Conservation (phyloP, 2,113 vertebrate genomes). For the Cercocebus atys region DNA sequence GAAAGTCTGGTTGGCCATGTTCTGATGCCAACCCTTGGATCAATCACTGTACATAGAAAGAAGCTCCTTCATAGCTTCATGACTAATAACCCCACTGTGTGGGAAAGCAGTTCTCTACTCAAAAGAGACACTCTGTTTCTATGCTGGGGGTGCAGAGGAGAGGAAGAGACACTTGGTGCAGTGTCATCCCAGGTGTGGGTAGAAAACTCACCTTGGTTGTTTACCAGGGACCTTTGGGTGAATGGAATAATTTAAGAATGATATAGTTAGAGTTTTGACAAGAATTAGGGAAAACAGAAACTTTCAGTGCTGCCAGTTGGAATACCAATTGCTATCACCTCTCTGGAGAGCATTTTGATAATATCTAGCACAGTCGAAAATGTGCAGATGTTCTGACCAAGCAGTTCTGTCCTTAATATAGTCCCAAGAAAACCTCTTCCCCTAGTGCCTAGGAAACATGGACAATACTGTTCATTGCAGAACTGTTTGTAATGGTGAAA, state of each 20-base stretch:
- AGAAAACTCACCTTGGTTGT: neutral
- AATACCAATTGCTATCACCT: neutral
- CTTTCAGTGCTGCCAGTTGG: neutral
- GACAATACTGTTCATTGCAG: neutral
- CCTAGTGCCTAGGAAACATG: neutral
- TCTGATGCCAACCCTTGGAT: neutral
- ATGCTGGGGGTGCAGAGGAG: neutral
- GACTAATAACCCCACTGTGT: neutral
- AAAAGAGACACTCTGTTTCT: neutral
- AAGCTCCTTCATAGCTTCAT: neutral
- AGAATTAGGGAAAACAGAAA: slow-evolving; percentile 13
- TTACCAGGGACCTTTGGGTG: neutral
- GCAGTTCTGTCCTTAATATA: neutral
- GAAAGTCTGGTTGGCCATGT: neutral
- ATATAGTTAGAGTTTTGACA: neutral
- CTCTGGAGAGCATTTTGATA: neutral
- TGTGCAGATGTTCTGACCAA: neutral
- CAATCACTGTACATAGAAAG: neutral
- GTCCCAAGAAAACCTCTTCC: neutral
- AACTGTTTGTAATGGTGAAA: neutral
- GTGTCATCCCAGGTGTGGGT: neutral
- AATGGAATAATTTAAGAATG: neutral
- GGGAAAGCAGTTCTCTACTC: neutral
- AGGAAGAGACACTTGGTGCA: neutral
- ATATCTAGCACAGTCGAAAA: neutral